Evolutionary conservation across 2,797 vertebrate genomes (phyloP).

Genomic region (Allobates femoralis): DNA sequence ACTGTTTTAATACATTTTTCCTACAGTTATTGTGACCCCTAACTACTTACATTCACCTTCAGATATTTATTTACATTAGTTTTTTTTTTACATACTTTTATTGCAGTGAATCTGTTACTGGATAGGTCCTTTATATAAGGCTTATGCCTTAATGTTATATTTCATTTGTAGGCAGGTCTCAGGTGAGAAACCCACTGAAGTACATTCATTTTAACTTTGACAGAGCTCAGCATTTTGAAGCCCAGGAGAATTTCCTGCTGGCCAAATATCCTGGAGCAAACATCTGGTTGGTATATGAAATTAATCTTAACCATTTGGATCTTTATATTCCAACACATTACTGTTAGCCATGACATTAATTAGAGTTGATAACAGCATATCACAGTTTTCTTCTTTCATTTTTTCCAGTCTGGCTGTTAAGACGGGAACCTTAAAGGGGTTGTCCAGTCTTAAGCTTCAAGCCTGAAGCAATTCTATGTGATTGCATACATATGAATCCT

Average conservation of each 20-base stretch:
- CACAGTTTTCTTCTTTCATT: neutral
- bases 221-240: conserved; percentile 37
- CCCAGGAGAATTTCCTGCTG: conserved; percentile 35
- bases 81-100: neutral
- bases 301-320: conserved; percentile 40
- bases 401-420: neutral
- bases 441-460: too few relatives aligned
- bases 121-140: neutral
- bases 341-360: conserved; percentile 4
- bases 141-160: conserved; percentile 40
- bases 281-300: conserved; percentile 48
- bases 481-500: too few relatives aligned
- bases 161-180: conserved; percentile 49
- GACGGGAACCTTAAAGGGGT: neutral
- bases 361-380: neutral
- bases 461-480: too few relatives aligned
- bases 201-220: conserved; percentile 52
- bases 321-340: neutral
- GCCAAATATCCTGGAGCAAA: conserved; percentile 58
- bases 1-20: neutral
- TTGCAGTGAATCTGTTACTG: neutral
- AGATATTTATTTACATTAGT: neutral
- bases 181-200: conserved; percentile 35
- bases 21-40: neutral
- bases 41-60: neutral